Evolutionary conservation across 2,797 vertebrate species (phyloP).

Genomic region (Cichlasoma orientale): DNA sequence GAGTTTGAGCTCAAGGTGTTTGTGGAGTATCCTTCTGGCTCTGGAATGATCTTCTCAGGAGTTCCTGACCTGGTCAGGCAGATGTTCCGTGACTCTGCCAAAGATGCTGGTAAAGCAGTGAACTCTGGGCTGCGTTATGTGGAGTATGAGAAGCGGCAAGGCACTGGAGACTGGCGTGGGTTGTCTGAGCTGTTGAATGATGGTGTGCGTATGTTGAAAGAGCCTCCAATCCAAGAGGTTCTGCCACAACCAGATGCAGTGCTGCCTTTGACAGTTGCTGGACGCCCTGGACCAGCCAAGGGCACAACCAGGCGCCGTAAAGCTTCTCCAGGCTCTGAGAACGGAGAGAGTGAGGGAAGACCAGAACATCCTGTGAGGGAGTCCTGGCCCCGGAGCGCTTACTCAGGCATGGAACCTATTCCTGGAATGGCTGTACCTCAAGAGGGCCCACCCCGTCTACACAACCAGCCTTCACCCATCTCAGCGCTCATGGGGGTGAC

Average conservation of each 20-base stretch:
- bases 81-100: conserved; percentile 90
- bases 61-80: conserved; percentile 85
- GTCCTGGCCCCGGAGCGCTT: conserved; percentile 80
- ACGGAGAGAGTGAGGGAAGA: conserved; percentile 79
- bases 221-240: conserved; percentile 81
- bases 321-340: conserved; percentile 79
- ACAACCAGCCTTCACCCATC: conserved; percentile 87
- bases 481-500: conserved; percentile 89
- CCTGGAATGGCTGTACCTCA: conserved; percentile 70
- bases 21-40: conserved; percentile 88
- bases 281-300: conserved; percentile 68
- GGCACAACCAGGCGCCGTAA: conserved; percentile 75
- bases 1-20: conserved; percentile 90
- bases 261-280: conserved; percentile 73
- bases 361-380: conserved; percentile 79
- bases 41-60: conserved; percentile 86
- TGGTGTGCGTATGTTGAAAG: conserved; percentile 86
- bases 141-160: conserved; percentile 89
- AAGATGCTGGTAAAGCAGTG: conserved; percentile 86
- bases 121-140: conserved; percentile 90
- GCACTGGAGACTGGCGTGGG: conserved; percentile 88
- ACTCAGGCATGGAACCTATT: conserved; percentile 76
- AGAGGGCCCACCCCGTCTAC: conserved; percentile 69
- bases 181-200: conserved; percentile 88
- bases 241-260: conserved; percentile 85